Evolutionary conservation across 2,888 invertebrate species (phyloP).

Genomic region (Acanthosepion esculentum): DNA sequence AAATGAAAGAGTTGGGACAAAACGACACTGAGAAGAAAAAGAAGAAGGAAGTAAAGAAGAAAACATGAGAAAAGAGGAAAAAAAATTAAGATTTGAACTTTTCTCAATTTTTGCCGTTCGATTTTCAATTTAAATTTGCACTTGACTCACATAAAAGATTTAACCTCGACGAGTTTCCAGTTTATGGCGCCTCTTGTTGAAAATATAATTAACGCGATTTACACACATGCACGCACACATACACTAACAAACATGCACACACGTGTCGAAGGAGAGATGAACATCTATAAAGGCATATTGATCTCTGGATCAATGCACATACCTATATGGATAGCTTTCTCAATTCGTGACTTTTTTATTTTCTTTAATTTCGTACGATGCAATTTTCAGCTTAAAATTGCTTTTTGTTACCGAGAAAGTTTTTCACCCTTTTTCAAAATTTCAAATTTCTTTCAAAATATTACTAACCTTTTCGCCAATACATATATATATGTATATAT

Average conservation of each 20-base stretch:
- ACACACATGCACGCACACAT: too few relatives aligned
- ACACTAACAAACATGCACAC: background rate
- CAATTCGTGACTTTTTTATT: background rate
- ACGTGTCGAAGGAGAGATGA: background rate
- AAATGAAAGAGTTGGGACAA: background rate
- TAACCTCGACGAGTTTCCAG: background rate
- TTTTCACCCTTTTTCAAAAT: background rate
- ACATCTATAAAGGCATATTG: background rate
- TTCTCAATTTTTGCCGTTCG: background rate
- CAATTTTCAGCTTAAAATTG: background rate
- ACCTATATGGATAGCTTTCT: background rate
- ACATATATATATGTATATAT: background rate
- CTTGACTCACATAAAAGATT: background rate
- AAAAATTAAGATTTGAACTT: background rate
- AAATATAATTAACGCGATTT: background rate
- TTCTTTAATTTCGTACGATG: background rate
- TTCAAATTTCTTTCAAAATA: background rate
- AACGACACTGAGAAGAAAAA: background rate
- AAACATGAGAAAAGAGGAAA: too few relatives aligned
- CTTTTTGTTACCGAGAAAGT: background rate
- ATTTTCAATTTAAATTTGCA: background rate
- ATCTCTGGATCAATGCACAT: background rate
- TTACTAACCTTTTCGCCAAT: background rate
- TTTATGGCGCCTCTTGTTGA: background rate
- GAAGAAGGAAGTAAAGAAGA: too few relatives aligned